These are phyloP conservation scores for honey bee (Apis mellifera) DNA, from an alignment of 1,140 invertebrate genomes.

Conservation along the genomic window Amel_HAv3.1 CM009931.2:5504501-5505000, in stretches of 20 bases:
- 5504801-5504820: neutral
- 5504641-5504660: conserved; percentile 46
- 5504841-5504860: too few species aligned
- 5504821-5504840: neutral
- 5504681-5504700: conserved; percentile 33
- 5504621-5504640: conserved; percentile 59
- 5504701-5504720: conserved; percentile 36
- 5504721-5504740: conserved; percentile 29
- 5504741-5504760: conserved; percentile 18
- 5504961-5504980: too few species aligned
- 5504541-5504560: too few species aligned
- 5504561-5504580: neutral
- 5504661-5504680: conserved; percentile 42
- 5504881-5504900: too few species aligned
- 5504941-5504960: too few species aligned
- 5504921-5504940: too few species aligned
- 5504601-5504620: conserved; percentile 43
- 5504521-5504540: too few species aligned
- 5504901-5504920: too few species aligned
- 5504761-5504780: neutral
- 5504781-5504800: neutral
- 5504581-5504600: conserved; percentile 19
- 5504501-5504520: too few species aligned
- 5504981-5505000: too few species aligned
- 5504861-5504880: too few species aligned